Evolutionary conservation across 2,113 vertebrate genomes (phyloP).

Genomic region (Nycticebus coucang): DNA sequence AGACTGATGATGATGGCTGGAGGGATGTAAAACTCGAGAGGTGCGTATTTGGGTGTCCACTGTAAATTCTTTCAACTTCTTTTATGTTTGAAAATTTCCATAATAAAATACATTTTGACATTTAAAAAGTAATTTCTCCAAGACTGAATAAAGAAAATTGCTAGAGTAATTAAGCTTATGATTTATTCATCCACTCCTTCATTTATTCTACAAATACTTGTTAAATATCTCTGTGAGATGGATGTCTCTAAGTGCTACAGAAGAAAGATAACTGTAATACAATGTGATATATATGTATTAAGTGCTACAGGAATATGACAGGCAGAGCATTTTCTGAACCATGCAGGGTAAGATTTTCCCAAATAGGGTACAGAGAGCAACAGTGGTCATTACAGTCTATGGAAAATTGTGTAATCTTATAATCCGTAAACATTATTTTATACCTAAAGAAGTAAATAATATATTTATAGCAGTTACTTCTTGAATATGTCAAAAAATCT

Average conservation of each 20-base stretch:
- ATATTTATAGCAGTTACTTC: background rate
- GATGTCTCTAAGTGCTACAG: background rate
- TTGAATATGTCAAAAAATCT: background rate
- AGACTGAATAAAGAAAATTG: background rate
- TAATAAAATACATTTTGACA: background rate
- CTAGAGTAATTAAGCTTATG: background rate
- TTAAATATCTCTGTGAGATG: background rate
- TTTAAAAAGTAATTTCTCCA: conserved; percentile 10
- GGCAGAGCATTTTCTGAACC: background rate
- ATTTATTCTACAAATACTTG: background rate
- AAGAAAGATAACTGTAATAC: background rate
- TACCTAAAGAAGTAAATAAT: background rate
- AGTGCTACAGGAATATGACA: background rate
- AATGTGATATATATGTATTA: background rate
- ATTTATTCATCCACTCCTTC: background rate
- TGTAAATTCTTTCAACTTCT: background rate
- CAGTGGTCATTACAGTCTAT: background rate
- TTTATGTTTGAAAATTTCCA: background rate
- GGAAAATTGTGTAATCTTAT: background rate
- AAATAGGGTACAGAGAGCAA: background rate
- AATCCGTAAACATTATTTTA: conserved; percentile 1
- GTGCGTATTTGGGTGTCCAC: background rate
- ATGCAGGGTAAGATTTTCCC: background rate
- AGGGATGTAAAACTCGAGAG: background rate
- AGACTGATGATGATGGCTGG: background rate